phyloP scores from a whole-genome alignment of 2,113 vertebrate species.

The Irena cyanogastra region DNA sequence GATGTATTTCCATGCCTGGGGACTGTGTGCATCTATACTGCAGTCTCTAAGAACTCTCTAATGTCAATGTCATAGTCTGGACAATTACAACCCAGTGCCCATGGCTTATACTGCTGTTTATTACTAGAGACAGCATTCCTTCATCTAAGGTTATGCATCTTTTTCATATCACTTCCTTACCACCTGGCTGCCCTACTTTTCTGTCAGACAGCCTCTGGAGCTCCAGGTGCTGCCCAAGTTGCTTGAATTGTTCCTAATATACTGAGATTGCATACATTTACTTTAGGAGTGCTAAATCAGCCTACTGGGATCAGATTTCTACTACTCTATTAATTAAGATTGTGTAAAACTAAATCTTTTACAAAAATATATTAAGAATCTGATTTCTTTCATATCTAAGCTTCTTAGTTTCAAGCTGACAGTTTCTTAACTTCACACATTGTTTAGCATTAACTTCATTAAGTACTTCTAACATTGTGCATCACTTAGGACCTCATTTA shows the following conservation, averaged over 20 bases:
- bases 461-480: neutral
- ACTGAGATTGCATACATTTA: neutral
- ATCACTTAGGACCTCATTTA: neutral
- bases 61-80: neutral
- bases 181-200: neutral
- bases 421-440: neutral
- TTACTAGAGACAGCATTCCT: neutral
- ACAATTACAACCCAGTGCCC: neutral
- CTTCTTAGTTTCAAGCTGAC: neutral
- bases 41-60: neutral
- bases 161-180: neutral
- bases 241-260: neutral
- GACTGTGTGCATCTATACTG: neutral
- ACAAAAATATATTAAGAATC: neutral
- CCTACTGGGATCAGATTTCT: neutral
- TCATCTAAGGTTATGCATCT: neutral
- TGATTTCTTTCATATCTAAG: neutral
- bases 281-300: neutral
- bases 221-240: neutral
- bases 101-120: neutral
- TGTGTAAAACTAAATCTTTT: neutral
- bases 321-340: neutral
- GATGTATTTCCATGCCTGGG: neutral
- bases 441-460: neutral
- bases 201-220: neutral